Percentiles rank a stretch among this genome's conserved stretches.
These are phyloP conservation scores for Caenorhabditis sulstoni DNA, from an alignment of 2,888 invertebrate species.

Conservation along the genomic window DNA sequence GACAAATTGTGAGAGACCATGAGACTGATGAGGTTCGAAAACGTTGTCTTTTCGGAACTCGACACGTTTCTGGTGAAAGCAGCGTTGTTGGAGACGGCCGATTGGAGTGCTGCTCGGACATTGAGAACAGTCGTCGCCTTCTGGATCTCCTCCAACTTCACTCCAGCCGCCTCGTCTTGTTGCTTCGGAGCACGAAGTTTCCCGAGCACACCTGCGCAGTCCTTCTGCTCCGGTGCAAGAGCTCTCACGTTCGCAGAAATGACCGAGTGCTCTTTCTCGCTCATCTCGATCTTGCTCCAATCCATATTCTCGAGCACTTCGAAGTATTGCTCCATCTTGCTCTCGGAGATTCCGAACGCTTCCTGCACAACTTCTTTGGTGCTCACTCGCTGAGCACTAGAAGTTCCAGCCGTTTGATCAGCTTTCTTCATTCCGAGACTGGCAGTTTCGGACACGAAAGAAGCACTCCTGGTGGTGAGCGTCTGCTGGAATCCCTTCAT, in stretches of 20 bases:
- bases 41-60: constrained; percentile 24
- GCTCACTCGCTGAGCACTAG: background rate
- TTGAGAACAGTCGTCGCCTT: constrained; percentile 5
- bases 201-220: constrained; percentile 40
- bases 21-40: constrained; percentile 39
- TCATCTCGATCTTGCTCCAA: constrained; percentile 50
- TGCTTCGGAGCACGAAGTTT: constrained; percentile 43
- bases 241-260: constrained; percentile 31
- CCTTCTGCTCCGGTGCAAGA: constrained; percentile 14
- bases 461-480: constrained; percentile 2
- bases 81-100: constrained; percentile 26
- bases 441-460: constrained; percentile 22
- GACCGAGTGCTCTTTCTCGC: constrained; percentile 18
- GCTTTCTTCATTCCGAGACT: constrained; percentile 29
- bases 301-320: constrained; percentile 40
- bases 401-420: constrained; percentile 19
- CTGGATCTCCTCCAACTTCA: constrained; percentile 28
- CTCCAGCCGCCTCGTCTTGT: constrained; percentile 36
- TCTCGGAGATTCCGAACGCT: constrained; percentile 25
- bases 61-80: constrained; percentile 33
- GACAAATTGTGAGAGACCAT: constrained; percentile 36
- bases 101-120: constrained; percentile 31
- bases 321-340: constrained; percentile 31
- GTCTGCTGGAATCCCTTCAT: constrained; percentile 40
- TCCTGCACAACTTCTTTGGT: constrained; percentile 27